phyloP scores from a whole-genome alignment of 2,797 vertebrate genomes.

The Gallirallus australis region DNA sequence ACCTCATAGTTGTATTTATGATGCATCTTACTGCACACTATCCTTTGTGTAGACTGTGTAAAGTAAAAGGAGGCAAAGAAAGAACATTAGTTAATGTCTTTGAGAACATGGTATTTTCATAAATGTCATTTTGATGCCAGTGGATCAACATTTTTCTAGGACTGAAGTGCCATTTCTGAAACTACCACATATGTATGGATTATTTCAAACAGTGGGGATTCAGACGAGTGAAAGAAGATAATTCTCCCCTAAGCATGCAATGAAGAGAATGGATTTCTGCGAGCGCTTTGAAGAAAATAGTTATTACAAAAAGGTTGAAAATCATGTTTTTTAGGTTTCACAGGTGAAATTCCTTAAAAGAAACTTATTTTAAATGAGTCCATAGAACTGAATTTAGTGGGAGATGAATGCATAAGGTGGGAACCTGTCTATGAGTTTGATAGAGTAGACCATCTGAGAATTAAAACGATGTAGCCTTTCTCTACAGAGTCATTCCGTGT shows the following conservation, averaged over 20 bases:
- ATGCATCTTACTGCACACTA: not conserved
- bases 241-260: not conserved
- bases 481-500: not conserved
- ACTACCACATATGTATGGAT: not conserved
- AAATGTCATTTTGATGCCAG: not conserved
- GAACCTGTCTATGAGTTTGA: not conserved
- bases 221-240: not conserved
- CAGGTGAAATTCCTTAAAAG: not conserved
- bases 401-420: fast-evolving
- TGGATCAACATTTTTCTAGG: not conserved
- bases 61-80: not conserved
- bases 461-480: not conserved
- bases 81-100: not conserved
- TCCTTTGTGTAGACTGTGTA: not conserved
- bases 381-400: not conserved
- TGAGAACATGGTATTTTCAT: not conserved
- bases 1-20: not conserved
- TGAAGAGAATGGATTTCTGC: not conserved
- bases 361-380: not conserved
- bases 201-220: not conserved
- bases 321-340: fast-evolving
- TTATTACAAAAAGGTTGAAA: not conserved
- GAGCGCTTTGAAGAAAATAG: not conserved
- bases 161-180: not conserved
- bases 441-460: not conserved